Base-by-base conservation (phyloP, 2,797 vertebrate genomes). In the Pempheris klunzingeri region DNA sequence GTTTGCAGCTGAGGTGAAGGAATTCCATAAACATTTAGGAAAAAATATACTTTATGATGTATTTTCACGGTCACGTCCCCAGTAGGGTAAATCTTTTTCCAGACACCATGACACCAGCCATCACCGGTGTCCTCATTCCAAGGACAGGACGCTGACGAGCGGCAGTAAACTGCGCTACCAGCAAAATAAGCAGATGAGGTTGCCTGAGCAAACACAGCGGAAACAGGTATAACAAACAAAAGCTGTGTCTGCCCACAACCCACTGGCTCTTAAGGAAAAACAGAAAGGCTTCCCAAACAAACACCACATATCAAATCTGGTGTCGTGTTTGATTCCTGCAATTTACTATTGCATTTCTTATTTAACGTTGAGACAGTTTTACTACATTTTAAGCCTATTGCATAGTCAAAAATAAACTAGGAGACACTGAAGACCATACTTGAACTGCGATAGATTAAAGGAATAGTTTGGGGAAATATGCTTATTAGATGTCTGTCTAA, bases 151-250 rank as follows among this genome's bases (percentile, higher is more conserved):
- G 63, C 76, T 87, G 87, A 78, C 71, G 54, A 77, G 74, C 84
- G 81, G 32, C 76, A 83, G 87, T 88, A 91, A 93, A 92, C 85
- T 64, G 49, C 78, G 81, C 32, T 26, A 84, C 85, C 89, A 81
- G 82, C 85, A 91, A 91, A 94, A 93, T 90, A 92, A 93, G 89
- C 92, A 91, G 54, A 67, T 43, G 69, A 88, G 88, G 80, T 83
- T 68, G 77, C 72, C 81, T 85, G 66, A 84, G 88, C 90, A 89
- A 92, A 91, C 80, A 70, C 69, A 82, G 78, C 41, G 75, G 78
- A 84, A 66, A 59, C 53, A 85, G 76, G 81, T 88, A 85, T 82
- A 90, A 90, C 84, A 92, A 92, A 88, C 77, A 85, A 20, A 78
- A 84, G 73, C 49, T 83, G 72, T 76, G 62, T 59, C 82, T 50